Evolutionary conservation across 1,140 invertebrate genomes (phyloP).

Genomic region (Philaenus spumarius): DNA sequence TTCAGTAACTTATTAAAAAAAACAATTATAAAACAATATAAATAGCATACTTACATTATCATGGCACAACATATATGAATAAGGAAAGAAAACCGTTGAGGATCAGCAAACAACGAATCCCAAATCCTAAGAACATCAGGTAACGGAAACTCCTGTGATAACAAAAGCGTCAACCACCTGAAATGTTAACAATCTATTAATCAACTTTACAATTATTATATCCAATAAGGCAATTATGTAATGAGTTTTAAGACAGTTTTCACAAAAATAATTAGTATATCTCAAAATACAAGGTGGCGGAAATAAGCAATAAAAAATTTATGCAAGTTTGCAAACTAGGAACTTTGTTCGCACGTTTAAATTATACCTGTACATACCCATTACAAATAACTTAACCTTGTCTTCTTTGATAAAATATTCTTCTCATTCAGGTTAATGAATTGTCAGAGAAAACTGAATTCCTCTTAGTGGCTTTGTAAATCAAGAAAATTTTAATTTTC

Average conservation of each 20-base stretch:
- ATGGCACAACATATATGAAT: conserved; percentile 92
- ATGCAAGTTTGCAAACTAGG: no score
- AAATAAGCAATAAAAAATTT: no score
- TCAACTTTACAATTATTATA: not conserved
- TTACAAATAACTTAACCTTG: no score
- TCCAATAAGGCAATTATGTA: not conserved
- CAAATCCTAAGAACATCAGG: conserved; percentile 94
- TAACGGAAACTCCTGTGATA: conserved; percentile 96
- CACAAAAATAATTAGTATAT: conserved; percentile 1
- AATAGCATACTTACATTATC: conserved; percentile 72
- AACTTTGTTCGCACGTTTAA: no score
- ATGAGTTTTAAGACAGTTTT: not conserved
- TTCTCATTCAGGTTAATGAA: no score
- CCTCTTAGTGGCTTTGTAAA: no score
- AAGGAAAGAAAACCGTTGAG: conserved; percentile 81
- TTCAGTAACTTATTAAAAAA: no score
- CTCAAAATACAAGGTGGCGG: no score
- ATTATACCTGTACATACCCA: no score
- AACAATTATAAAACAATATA: conserved; percentile 72
- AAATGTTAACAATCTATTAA: conserved; percentile 27
- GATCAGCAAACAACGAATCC: conserved; percentile 91
- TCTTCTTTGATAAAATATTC: no score
- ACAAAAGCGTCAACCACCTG: conserved; percentile 91
- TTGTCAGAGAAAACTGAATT: no score
- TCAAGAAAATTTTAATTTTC: no score